Percentiles rank a stretch among this genome's conserved stretches.
phyloP scores from a whole-genome alignment of 2,888 invertebrate genomes.

The Drosophila rubida region DNA sequence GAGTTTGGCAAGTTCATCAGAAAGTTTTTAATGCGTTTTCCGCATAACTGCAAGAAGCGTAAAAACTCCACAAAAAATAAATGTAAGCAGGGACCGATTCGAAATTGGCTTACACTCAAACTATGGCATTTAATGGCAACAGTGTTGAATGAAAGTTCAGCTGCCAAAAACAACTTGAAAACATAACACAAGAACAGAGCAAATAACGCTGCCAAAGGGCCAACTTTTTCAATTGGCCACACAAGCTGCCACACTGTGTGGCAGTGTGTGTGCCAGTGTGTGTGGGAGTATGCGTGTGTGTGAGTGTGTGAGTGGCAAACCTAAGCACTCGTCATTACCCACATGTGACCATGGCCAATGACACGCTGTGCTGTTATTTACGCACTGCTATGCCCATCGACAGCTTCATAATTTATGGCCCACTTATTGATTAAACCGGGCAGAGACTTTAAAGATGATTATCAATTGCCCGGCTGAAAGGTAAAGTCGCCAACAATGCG shows the following conservation, averaged over 20 bases:
- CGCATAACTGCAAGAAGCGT: slow-evolving; percentile 20
- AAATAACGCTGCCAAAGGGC: slow-evolving; percentile 37
- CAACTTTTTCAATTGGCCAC: slow-evolving; percentile 69
- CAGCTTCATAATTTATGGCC: slow-evolving; percentile 76
- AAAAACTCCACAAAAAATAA: background rate
- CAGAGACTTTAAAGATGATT: slow-evolving; percentile 39
- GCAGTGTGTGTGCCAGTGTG: background rate
- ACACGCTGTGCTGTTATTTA: slow-evolving; percentile 44
- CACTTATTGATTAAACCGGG: slow-evolving; percentile 71
- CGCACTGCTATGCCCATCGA: slow-evolving; percentile 57
- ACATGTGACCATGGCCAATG: slow-evolving; percentile 49
- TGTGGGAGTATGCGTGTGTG: background rate
- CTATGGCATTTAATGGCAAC: slow-evolving; percentile 48
- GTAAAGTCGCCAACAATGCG: too few species aligned
- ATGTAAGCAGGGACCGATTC: background rate
- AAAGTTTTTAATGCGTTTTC: slow-evolving; percentile 30
- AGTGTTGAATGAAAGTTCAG: slow-evolving; percentile 35
- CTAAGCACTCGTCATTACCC: slow-evolving; percentile 53
- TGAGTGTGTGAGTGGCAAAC: slow-evolving; percentile 19
- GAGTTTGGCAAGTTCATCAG: slow-evolving; percentile 20
- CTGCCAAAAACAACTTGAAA: slow-evolving; percentile 31
- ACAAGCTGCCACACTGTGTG: background rate
- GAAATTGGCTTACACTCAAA: slow-evolving; percentile 34
- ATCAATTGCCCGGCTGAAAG: slow-evolving; percentile 33
- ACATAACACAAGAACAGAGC: slow-evolving; percentile 24